A percentile compares a stretch with the other conserved stretches of the same genome.
phyloP scores from a whole-genome alignment of 1,140 invertebrate genomes.

The Acyrthosiphon pisum region DNA sequence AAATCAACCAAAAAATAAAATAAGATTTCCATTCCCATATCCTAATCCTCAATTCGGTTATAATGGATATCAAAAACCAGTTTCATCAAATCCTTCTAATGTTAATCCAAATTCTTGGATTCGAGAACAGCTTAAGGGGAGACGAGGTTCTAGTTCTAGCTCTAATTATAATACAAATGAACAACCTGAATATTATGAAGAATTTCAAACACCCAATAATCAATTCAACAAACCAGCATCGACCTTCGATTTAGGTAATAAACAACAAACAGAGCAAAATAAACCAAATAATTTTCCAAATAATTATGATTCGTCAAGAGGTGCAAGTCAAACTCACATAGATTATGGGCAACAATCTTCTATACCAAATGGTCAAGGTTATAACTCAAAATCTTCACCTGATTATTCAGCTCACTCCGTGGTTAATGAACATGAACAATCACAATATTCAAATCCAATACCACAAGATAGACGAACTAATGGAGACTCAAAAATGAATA shows the following conservation, averaged over 20 bases:
- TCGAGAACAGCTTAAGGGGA: slow-evolving; percentile 17
- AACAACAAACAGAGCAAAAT: background rate
- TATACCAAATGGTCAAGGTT: background rate
- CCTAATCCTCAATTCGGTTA: background rate
- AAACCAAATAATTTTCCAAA: slow-evolving; percentile 8
- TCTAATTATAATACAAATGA: background rate
- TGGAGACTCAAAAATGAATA: background rate
- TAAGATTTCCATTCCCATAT: background rate
- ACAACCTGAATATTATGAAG: background rate
- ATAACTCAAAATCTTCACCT: slow-evolving; percentile 15
- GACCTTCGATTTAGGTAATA: slow-evolving; percentile 15
- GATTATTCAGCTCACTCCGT: background rate
- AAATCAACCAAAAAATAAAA: slow-evolving; percentile 25
- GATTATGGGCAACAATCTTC: background rate
- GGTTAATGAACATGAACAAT: background rate
- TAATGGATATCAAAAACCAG: slow-evolving; percentile 31
- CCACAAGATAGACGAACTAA: background rate
- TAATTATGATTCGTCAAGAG: background rate
- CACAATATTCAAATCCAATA: background rate
- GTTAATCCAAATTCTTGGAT: slow-evolving; percentile 50
- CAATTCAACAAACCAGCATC: slow-evolving; percentile 5
- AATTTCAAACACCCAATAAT: slow-evolving; percentile 14
- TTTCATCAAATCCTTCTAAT: slow-evolving; percentile 14
- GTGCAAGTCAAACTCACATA: background rate
- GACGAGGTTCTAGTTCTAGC: background rate